These are phyloP conservation scores for Cettia cetti DNA, from an alignment of 2,113 vertebrate genomes.

Conservation along the genomic window DNA sequence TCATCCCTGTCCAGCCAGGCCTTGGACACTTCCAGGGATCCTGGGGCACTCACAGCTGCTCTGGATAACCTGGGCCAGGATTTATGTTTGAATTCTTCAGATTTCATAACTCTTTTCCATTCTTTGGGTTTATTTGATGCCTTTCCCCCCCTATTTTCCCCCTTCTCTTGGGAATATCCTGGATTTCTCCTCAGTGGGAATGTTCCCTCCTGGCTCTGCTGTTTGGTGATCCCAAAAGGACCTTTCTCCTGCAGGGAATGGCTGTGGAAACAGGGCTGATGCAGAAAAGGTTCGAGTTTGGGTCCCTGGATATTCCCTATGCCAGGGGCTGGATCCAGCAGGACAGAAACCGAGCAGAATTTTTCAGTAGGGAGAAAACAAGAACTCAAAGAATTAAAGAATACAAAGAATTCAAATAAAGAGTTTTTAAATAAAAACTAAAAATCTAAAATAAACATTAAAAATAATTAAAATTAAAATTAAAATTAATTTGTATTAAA, in stretches of 20 bases:
- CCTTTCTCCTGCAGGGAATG: not conserved
- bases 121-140: not conserved
- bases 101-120: not conserved
- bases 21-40: not conserved
- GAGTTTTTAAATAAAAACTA: not conserved
- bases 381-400: not conserved
- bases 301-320: not conserved
- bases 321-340: not conserved
- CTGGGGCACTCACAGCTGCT: not conserved
- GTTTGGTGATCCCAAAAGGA: not conserved
- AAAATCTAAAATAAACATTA: not conserved
- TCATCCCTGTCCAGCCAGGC: not conserved
- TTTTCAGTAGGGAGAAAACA: not conserved
- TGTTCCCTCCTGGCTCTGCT: not conserved
- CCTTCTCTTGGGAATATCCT: not conserved
- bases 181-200: not conserved
- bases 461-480: too few relatives aligned
- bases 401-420: not conserved
- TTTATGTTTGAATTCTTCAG: not conserved
- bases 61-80: not conserved
- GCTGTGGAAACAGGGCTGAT: not conserved
- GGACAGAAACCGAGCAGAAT: not conserved
- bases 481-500: not conserved
- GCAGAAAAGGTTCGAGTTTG: not conserved
- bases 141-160: fast-evolving